Evolutionary conservation across 1,140 invertebrate species (phyloP).

Genomic region (Drosophila albomicans): DNA sequence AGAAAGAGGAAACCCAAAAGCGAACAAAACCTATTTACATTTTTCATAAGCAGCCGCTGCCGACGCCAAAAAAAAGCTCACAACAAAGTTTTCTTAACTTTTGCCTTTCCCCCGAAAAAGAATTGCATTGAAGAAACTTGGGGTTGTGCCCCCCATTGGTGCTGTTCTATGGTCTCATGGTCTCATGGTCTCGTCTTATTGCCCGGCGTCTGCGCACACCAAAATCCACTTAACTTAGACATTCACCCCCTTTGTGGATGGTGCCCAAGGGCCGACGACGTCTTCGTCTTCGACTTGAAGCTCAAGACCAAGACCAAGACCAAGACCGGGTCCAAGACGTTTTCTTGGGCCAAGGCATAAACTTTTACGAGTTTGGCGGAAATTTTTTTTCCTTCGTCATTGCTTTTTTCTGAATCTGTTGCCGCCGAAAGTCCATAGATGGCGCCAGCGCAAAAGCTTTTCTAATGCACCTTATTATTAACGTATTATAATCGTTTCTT

Average conservation of each 20-base stretch:
- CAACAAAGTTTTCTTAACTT: conserved; percentile 60
- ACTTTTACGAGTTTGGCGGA: conserved; percentile 57
- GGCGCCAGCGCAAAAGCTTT: conserved; percentile 70
- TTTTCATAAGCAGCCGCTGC: conserved; percentile 34
- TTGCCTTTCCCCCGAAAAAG: conserved; percentile 34
- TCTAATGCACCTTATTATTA: not conserved
- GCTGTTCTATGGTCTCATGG: not conserved
- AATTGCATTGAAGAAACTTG: conserved; percentile 49
- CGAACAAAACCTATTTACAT: not conserved
- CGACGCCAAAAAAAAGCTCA: conserved; percentile 54
- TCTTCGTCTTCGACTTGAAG: too few species aligned
- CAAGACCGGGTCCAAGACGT: conserved; percentile 42
- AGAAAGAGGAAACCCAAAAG: not conserved
- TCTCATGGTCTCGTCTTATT: conserved; percentile 9
- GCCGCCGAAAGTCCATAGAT: conserved; percentile 47
- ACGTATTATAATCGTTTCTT: not conserved
- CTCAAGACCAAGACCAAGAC: too few species aligned
- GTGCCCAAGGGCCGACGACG: too few species aligned
- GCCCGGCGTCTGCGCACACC: conserved; percentile 57
- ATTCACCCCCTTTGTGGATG: conserved; percentile 52
- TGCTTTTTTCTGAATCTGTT: conserved; percentile 23
- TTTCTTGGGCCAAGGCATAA: conserved; percentile 34
- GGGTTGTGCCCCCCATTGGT: conserved; percentile 42
- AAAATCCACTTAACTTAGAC: conserved; percentile 49
- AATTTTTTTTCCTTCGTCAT: conserved; percentile 35